A percentile compares a stretch with the other conserved stretches of the same genome.
phyloP scores from a whole-genome alignment of 2,797 vertebrate genomes.

The Onychomys leucogaster region DNA sequence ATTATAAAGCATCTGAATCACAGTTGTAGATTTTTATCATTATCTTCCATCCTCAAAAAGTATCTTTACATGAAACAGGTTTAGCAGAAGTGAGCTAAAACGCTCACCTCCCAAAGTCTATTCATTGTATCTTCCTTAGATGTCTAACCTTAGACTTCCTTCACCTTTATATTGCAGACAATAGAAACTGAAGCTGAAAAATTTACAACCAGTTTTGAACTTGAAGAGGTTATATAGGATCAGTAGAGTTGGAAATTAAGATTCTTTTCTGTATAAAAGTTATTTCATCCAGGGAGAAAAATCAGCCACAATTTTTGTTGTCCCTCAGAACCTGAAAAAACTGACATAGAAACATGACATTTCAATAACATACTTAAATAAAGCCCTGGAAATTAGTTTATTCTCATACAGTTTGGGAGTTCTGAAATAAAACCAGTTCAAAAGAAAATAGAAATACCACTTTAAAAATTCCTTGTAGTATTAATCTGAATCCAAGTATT shows the following conservation, averaged over 20 bases:
- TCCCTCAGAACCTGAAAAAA: constrained; percentile 56
- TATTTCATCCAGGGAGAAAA: constrained; percentile 47
- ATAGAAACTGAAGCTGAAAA: constrained; percentile 68
- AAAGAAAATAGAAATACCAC: constrained; percentile 24
- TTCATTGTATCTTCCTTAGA: constrained; percentile 46
- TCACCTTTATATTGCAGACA: constrained; percentile 64
- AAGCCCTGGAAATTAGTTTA: constrained; percentile 68
- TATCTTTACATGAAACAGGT: not conserved
- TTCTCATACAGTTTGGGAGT: constrained; percentile 35
- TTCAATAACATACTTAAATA: constrained; percentile 49
- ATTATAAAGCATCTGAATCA: not conserved
- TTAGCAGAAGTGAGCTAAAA: constrained; percentile 11
- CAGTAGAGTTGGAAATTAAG: constrained; percentile 52
- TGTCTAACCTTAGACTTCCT: constrained; percentile 63
- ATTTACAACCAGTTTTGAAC: constrained; percentile 67
- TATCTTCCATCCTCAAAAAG: constrained; percentile 28
- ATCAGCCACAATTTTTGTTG: constrained; percentile 26
- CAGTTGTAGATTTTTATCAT: not conserved
- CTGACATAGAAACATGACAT: constrained; percentile 25
- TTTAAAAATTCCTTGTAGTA: constrained; percentile 47
- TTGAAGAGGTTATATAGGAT: constrained; percentile 68
- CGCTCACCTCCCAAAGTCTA: not conserved
- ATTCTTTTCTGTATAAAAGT: constrained; percentile 57
- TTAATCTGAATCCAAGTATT: constrained; percentile 46
- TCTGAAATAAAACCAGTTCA: constrained; percentile 49